Evolutionary conservation across 1,140 invertebrate species (phyloP), one percentile per base, ranked within the genome.

Genomic region (Drosophila hydei): DNA sequence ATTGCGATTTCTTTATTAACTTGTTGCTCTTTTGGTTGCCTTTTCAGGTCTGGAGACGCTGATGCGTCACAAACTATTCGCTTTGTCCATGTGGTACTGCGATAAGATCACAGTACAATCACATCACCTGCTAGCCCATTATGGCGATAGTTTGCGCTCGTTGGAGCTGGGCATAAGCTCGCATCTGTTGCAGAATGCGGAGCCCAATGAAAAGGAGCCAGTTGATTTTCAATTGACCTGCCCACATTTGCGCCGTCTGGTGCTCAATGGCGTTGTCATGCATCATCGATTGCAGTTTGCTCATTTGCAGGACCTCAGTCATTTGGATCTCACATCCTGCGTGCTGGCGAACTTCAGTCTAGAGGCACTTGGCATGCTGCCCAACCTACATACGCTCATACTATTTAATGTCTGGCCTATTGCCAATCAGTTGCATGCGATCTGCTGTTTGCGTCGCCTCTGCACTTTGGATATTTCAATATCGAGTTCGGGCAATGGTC

Each of bases 311-410:
- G 93, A 94, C 42, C 91, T 98, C 11, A 95, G 94, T 19, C 94
- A 96, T 85, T 92, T 98, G 40, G 97, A 98, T 91, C 91, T 98
- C 43, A 96, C 96, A 0, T 94, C 95, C 67, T 97, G 95, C 81
- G 92, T 92, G 65, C 92, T 94, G 59, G 89, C 94, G 18, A 93
- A 93, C 40, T 92, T 92, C 89, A 94, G 92, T 11, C 92, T 95
- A 23, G 92, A 93, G 61, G 94, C 93, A 40, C 83, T 95, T 25
- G 91, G 93, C 12, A 92, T 93, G 71, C 85, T 96, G 52, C 93
- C 93, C 38, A 94, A 95, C 87, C 92, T 98, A 51, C 92, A 93
- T 21, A 96, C 95, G 0, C 91, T 98, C 14, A 94, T 95, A 72
- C 92, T 98, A 16, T 96, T 96, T 79, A 95, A 96, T 93, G 95